A percentile compares a stretch with the other conserved stretches of the same genome.
Conservation (phyloP, 2,113 vertebrate genomes). For the Dinomys branickii region DNA sequence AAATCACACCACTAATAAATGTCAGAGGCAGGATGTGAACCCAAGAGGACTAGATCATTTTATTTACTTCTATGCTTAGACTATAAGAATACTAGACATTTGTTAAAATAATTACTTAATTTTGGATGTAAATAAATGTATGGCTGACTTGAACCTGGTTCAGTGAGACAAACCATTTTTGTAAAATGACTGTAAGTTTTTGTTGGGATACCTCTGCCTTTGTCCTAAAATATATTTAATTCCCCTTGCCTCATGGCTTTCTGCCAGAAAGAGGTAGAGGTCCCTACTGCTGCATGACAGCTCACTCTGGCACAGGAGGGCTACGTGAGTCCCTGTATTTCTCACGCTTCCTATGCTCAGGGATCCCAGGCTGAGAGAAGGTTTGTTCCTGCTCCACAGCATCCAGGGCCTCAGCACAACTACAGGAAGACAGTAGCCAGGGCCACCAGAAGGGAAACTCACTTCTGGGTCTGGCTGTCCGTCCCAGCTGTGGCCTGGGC, state of each 20-base stretch:
- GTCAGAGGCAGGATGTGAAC: not conserved
- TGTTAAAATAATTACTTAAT: slow-evolving; percentile 6
- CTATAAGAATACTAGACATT: not conserved
- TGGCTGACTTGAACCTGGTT: not conserved
- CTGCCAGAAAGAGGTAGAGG: not conserved
- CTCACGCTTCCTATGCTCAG: fast-evolving
- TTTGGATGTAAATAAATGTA: not conserved
- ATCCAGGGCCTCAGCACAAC: not conserved
- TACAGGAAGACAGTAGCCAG: not conserved
- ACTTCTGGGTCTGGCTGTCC: fast-evolving
- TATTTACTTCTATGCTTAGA: not conserved
- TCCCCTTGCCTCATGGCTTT: not conserved
- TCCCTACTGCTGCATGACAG: not conserved
- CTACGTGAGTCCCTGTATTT: not conserved
- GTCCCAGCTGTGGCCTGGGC: not conserved
- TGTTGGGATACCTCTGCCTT: not conserved
- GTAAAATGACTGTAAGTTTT: not conserved
- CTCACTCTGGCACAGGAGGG: not conserved
- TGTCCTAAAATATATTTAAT: not conserved
- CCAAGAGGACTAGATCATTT: not conserved
- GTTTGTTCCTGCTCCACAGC: not conserved
- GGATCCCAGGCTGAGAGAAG: not conserved
- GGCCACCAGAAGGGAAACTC: fast-evolving
- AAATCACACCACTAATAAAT: not conserved
- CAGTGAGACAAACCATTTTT: not conserved